Evolutionary conservation across 2,113 vertebrate species (phyloP).

Genomic region (Sapayoa aenigma): DNA sequence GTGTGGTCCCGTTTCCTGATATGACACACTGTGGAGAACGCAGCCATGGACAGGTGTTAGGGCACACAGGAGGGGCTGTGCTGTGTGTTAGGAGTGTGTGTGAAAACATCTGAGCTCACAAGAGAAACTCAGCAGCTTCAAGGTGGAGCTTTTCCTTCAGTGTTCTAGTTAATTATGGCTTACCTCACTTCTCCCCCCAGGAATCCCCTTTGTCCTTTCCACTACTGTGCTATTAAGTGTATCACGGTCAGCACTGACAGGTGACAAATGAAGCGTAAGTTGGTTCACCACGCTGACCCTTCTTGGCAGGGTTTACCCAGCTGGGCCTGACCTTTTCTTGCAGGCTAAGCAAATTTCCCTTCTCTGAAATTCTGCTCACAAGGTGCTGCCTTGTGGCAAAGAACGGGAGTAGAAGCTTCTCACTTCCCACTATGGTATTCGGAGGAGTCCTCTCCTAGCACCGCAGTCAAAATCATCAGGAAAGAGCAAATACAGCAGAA

Average conservation of each 20-base stretch:
- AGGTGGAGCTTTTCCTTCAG: neutral
- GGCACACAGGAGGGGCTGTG: neutral
- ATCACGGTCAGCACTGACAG: neutral
- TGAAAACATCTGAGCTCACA: neutral
- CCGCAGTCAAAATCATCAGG: neutral
- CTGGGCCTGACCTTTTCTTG: constrained; percentile 18
- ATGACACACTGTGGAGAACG: neutral
- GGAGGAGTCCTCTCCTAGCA: neutral
- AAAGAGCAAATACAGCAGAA: neutral
- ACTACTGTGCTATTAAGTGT: neutral
- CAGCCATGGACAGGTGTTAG: neutral
- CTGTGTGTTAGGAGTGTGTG: neutral
- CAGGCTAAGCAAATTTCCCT: constrained; percentile 33
- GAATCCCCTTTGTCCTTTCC: constrained; percentile 28
- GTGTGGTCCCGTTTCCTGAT: neutral
- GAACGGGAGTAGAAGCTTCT: neutral
- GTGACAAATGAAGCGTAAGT: constrained; percentile 33
- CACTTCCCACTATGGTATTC: neutral
- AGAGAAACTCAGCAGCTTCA: neutral
- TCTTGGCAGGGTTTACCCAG: neutral
- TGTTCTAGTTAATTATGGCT: neutral
- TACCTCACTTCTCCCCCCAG: neutral
- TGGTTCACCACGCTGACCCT: constrained; percentile 37
- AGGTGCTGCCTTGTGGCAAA: neutral
- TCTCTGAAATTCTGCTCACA: constrained; percentile 1